Conservation (phyloP, 30 jellyfish, hydroid and myxozoan genomes). For the Pelagia noctiluca region DNA sequence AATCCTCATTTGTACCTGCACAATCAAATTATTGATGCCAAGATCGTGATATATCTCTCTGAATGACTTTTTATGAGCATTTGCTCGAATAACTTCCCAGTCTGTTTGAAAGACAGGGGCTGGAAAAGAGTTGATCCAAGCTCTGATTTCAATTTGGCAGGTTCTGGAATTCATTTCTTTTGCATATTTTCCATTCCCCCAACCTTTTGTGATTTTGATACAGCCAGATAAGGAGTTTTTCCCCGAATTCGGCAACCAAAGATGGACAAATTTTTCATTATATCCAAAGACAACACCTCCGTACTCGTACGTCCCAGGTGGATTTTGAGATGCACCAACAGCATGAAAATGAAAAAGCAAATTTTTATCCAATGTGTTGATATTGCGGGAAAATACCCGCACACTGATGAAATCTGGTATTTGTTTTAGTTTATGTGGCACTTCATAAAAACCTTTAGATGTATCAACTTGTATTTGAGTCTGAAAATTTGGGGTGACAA, state of each 20-base stretch:
- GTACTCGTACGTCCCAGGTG: constrained; percentile 63
- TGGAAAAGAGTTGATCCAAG: constrained; percentile 93
- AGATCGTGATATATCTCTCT: constrained; percentile 79
- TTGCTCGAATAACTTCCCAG: constrained; percentile 77
- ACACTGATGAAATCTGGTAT: constrained; percentile 94
- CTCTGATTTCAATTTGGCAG: constrained; percentile 86
- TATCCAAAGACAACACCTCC: constrained; percentile 95
- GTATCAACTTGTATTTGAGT: constrained; percentile 78
- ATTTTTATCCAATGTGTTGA: constrained; percentile 25
- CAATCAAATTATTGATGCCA: constrained; percentile 53
- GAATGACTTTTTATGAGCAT: constrained; percentile 70
- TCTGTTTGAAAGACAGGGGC: constrained; percentile 87
- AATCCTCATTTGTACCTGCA: constrained; percentile 76
- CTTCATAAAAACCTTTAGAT: constrained; percentile 49
- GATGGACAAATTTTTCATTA: constrained; percentile 73
- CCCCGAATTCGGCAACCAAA: constrained; percentile 88
- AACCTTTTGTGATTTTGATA: constrained; percentile 76
- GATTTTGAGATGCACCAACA: constrained; percentile 85
- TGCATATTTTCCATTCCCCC: constrained; percentile 93
- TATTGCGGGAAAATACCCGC: constrained; percentile 54
- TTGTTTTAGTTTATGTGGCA: constrained; percentile 73
- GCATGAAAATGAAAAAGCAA: constrained; percentile 82
- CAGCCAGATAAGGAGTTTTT: constrained; percentile 73
- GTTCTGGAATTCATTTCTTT: constrained; percentile 58
- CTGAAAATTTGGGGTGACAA: constrained; percentile 90